These are phyloP conservation scores for Microplitis deprimator DNA, from an alignment of 2,888 invertebrate species.

Conservation along the genomic window DNA sequence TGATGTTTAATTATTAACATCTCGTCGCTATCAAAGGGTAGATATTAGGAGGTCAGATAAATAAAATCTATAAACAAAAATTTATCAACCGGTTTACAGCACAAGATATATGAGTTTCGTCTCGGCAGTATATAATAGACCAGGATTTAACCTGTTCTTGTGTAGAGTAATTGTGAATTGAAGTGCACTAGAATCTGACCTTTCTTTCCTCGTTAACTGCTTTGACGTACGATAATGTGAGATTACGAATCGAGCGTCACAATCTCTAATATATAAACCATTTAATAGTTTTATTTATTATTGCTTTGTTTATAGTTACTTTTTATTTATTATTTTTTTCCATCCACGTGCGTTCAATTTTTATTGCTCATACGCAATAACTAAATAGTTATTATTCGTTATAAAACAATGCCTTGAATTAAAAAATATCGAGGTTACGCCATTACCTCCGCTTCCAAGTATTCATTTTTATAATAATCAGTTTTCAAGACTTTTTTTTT, in stretches of 20 bases:
- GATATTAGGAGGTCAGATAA: neutral
- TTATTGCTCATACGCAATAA: neutral
- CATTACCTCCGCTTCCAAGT: neutral
- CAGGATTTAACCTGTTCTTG: constrained; percentile 19
- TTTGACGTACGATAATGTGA: constrained; percentile 10
- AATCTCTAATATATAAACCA: constrained; percentile 17
- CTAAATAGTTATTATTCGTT: neutral
- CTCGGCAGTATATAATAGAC: constrained; percentile 5
- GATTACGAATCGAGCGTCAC: constrained; percentile 26
- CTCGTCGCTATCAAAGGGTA: neutral
- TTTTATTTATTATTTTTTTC: neutral
- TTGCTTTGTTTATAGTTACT: neutral
- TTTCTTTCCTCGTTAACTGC: constrained; percentile 41
- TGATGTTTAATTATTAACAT: neutral
- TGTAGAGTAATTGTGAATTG: constrained; percentile 45
- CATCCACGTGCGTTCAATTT: neutral
- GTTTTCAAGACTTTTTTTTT: too few relatives aligned
- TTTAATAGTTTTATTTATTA: constrained; percentile 8
- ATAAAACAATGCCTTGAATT: neutral
- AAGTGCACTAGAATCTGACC: constrained; percentile 40
- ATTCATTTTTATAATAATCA: neutral
- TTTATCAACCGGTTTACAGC: neutral
- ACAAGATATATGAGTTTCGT: neutral
- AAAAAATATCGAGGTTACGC: neutral
- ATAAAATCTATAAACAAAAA: neutral